Conservation (phyloP, 92 coral and sea anemone genomes). For the Actinernus sp. region DNA sequence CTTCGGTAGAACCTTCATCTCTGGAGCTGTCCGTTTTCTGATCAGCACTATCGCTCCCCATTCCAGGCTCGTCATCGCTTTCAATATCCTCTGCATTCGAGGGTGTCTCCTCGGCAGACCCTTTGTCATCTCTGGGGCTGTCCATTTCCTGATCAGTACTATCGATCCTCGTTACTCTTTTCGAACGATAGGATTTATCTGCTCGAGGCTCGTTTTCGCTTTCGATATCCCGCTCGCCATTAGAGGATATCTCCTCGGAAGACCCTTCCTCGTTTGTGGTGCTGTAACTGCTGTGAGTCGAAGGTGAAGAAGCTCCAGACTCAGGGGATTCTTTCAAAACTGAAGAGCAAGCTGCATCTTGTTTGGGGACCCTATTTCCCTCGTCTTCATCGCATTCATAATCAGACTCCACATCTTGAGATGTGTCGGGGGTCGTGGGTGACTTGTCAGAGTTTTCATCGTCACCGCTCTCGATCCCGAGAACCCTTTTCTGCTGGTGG, state of each 20-base stretch:
- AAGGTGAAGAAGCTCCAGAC: no score
- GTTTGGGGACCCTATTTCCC: no score
- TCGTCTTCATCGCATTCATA: no score
- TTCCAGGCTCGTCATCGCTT: conserved; percentile 7
- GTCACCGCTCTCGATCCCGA: conserved; percentile 1
- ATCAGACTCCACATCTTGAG: not conserved
- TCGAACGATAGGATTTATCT: no score
- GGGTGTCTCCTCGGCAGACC: not conserved
- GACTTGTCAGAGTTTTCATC: not conserved
- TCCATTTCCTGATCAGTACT: conserved; percentile 22
- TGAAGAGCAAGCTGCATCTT: no score
- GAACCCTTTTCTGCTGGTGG: not conserved
- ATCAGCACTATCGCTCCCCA: not conserved
- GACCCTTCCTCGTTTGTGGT: no score
- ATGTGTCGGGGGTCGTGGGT: not conserved
- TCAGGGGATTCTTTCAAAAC: no score
- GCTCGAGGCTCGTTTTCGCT: no score
- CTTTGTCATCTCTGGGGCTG: not conserved
- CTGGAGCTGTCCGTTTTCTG: not conserved
- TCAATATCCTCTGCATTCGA: conserved; percentile 1
- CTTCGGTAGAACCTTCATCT: no score
- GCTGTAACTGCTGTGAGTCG: no score
- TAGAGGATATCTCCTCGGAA: no score
- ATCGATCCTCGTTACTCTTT: conserved; percentile 15
- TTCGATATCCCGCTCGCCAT: no score